Base-by-base conservation (phyloP, 2,113 vertebrate species). In the Brachyhypopomus occidentalis region DNA sequence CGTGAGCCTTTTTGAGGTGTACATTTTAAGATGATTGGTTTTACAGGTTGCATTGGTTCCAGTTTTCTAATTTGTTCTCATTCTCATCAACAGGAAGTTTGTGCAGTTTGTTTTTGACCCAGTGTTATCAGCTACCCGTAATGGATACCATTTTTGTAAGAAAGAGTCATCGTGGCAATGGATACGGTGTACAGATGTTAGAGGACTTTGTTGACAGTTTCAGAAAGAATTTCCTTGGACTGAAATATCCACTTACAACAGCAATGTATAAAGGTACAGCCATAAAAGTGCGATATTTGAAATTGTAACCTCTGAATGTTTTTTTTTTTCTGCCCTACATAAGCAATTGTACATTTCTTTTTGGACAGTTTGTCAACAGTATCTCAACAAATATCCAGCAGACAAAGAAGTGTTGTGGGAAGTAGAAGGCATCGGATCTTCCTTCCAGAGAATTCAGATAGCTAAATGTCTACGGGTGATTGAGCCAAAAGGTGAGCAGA, bases 131-230 rank as follows among this genome's bases (percentile, higher is more conserved):
- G 11, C 84, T 97, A 79, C 91, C 96, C 56, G 93, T 98, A 76
- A 91, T 98, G 88, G 94, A 98, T 84, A 95, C 96, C 27, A 88
- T 96, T 75, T 97, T 96, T 90, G 88, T 98, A 48, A 94, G 95
- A 75, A 96, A 94, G 82, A 84, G 88, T 76, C 86, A 94, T 30
- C 90, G 91, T 84, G 92, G 88, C 25, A 94, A 85, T 72, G 94
- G 94, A 56, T 87, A 86, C 77, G 95, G 92, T 0, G 83, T 97
- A 20, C 88, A 91, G 4, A 96, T 98, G 67, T 86, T 98, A 83
- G 93, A 96, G 84, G 95, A 98, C 87, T 98, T 94, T 86, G 95
- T 96, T 78, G 87, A 92, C 79, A 94, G 92, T 55, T 97, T 95
- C 86, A 86, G 86, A 78, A 95, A 94, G 45, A 87, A 91, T 0